Base-by-base conservation (phyloP, 2,888 invertebrate species). In the Sinhomidia bicolor region DNA sequence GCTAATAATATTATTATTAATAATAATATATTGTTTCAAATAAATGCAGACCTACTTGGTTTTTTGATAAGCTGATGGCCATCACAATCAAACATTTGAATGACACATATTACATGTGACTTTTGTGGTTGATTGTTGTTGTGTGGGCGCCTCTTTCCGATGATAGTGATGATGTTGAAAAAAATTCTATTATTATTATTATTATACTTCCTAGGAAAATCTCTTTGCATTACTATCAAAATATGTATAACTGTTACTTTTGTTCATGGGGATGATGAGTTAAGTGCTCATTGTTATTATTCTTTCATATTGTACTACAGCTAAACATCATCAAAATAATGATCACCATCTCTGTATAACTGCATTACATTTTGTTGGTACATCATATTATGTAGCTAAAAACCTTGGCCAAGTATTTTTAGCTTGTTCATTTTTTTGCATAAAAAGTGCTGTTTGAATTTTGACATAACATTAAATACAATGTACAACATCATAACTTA, bases 321-420 rank as follows among this genome's bases (percentile, higher is more conserved):
- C 3, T n/a, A 44, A 23, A 0, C 44, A 32, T 14, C 6, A 71
- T 74, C 74, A 74, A 29, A 71, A 47, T 47, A 14, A 68, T 29
- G 76, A 76, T 47, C 51, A 76, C 51, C 76, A n/a, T 20, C 68
- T 14, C 17, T 32, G 12, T 17, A n/a, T n/a, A 29, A 32, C 76
- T 41, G 26, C 29, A 36, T 32, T 36, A 9, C n/a, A n/a, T n/a
- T 74, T 9, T 74, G 14, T 17, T 74, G 10, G 3, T 60, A 12
- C 60, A 74, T 36, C 20, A 26, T 29, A 1, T 36, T 9, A 14
- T 32, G 36, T 29, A 68, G 36, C 0, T 4, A 36, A 26, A 23
- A 57, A 78, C 78, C 78, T 78, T 78, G 78, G 78, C 78, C 57
- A 78, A 54, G 78, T 78, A 78, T 78, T 78, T 78, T 78, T 78